Base-by-base conservation (phyloP, 2,888 invertebrate species). In the Nomada lathburiana region DNA sequence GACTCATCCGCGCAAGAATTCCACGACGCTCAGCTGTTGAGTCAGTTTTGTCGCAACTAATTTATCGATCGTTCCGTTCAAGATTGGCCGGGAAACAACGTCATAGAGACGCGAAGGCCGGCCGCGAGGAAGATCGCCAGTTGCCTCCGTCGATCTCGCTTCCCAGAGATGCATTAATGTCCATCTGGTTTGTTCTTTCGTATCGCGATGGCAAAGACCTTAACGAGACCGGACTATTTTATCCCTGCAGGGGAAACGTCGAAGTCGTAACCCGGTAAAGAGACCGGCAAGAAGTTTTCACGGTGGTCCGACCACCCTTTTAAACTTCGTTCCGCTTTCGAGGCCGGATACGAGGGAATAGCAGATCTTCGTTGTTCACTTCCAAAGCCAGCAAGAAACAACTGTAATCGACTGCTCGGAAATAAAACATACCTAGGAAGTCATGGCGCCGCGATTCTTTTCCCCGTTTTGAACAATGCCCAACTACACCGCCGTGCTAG, bases 401-500 rank as follows among this genome's bases (percentile, higher is more conserved):
- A 73, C 76, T 78, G 76, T 87, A 86, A 77, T 82, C 86, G 80
- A 70, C 62, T 76, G 68, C n/a, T 71, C 57, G 55, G 53, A 82
- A 87, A 80, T 84, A 78, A 83, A 83, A 85, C 77, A 68, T 23
- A 59, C 57, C 53, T 20, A 63, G 71, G 73, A 76, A 84, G 73
- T 76, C 76, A 68, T 70, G 82, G 80, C 82, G 82, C 80, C 80
- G 78, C 78, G 70, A 84, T 81, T 89, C 87, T 87, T 89, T 78
- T 74, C 77, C 74, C 68, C 79, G 68, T 82, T 78, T 69, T 72
- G 83, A 84, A 86, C 86, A 87, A 88, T 85, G 85, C 42, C 73
- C 63, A 9, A 52, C 67, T 9, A 67, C 42, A 23, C 26, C 52
- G 62, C 42, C 57, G 64, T 18, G 26, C 44, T 63, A 36, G 68